Percentiles rank a stretch among this genome's conserved stretches.
Conservation (phyloP, 2,113 vertebrate genomes). For the Catagonus wagneri region DNA sequence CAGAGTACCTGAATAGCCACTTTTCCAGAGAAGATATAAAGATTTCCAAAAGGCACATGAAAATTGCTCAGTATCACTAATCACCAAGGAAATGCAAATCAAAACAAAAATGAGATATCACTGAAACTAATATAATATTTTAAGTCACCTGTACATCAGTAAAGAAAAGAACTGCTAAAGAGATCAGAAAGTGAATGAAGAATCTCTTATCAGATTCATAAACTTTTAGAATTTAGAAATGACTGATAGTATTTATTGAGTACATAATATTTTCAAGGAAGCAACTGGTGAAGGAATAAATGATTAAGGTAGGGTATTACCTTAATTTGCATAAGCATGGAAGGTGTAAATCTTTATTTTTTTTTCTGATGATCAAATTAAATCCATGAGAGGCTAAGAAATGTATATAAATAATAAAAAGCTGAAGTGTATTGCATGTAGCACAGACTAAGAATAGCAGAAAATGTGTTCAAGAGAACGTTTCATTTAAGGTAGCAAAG, state of each 20-base stretch:
- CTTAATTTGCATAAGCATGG: background rate
- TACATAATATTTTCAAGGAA: background rate
- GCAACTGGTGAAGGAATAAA: background rate
- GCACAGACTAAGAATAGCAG: background rate
- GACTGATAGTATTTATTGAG: background rate
- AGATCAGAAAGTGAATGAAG: background rate
- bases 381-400: background rate
- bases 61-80: background rate
- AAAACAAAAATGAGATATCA: background rate
- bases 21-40: background rate
- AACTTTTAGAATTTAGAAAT: background rate
- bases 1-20: background rate
- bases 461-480: background rate
- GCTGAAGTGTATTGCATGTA: background rate
- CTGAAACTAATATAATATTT: background rate
- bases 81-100: background rate
- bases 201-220: background rate
- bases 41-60: background rate
- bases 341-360: background rate
- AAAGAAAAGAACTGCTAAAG: background rate
- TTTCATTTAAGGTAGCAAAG: background rate
- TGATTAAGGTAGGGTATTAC: background rate
- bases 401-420: background rate
- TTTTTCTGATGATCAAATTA: background rate
- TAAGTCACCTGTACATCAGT: background rate